Conservation (phyloP, 1,140 invertebrate species). For the Lucilia cuprina region DNA sequence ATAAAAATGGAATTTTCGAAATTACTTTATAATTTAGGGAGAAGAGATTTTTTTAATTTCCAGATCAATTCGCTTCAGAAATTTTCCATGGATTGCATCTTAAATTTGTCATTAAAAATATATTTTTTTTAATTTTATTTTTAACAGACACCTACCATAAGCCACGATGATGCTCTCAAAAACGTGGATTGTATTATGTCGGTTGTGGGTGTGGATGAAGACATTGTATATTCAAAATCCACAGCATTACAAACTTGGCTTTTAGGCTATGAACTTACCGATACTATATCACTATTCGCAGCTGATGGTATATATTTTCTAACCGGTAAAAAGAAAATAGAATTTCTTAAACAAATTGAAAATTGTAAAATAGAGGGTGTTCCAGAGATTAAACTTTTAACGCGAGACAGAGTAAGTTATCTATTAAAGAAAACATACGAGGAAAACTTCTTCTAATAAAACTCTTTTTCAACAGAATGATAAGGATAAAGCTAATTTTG, state of each 20-base stretch:
- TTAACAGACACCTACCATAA: conserved; percentile 72
- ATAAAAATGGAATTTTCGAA: too few relatives aligned
- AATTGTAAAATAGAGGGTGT: conserved; percentile 84
- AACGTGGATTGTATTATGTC: conserved; percentile 91
- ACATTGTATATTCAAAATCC: conserved; percentile 95
- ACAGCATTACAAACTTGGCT: conserved; percentile 96
- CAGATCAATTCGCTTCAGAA: too few relatives aligned
- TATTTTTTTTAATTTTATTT: neutral
- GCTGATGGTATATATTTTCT: conserved; percentile 87
- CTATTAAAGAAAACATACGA: neutral
- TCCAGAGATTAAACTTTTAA: conserved; percentile 86
- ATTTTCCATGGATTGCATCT: too few relatives aligned
- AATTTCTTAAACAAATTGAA: conserved; percentile 94
- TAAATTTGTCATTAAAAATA: too few relatives aligned
- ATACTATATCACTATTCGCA: conserved; percentile 92
- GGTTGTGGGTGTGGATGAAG: conserved; percentile 90
- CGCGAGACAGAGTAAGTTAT: conserved; percentile 84
- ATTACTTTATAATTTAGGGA: too few relatives aligned
- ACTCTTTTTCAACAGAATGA: conserved; percentile 72
- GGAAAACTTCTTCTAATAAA: neutral
- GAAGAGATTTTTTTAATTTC: too few relatives aligned
- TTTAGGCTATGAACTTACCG: conserved; percentile 94
- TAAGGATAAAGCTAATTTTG: conserved; percentile 95
- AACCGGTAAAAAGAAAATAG: conserved; percentile 97
- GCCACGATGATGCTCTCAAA: conserved; percentile 78